Percentiles rank a stretch among this genome's conserved stretches.
These are phyloP conservation scores for Cherax destructor DNA, from an alignment of 1,140 invertebrate genomes.

Conservation along the genomic window DNA sequence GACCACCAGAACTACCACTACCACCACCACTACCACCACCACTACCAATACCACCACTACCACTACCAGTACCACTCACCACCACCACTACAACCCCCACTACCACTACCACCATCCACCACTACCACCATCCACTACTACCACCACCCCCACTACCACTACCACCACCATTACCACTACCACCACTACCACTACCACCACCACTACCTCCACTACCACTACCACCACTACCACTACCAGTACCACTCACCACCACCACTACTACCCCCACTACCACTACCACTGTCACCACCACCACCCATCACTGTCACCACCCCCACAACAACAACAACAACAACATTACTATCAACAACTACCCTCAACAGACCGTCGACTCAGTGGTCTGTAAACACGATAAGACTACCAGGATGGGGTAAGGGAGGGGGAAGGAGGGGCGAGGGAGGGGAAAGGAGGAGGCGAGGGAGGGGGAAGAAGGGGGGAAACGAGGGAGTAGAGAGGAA, in stretches of 20 bases:
- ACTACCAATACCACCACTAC: background rate
- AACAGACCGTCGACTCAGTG: background rate
- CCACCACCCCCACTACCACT: background rate
- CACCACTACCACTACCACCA: background rate
- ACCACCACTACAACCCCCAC: background rate
- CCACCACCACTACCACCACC: background rate
- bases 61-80: too few relatives aligned
- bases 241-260: background rate
- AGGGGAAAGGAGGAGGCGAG: too few relatives aligned
- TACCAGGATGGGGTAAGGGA: background rate
- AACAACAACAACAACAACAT: background rate
- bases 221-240: background rate
- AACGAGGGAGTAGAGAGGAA: too few relatives aligned
- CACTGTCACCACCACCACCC: background rate
- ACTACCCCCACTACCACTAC: background rate
- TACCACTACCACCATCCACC: background rate
- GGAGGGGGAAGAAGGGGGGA: too few relatives aligned
- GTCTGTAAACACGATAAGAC: slow-evolving; percentile 12
- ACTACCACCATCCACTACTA: background rate
- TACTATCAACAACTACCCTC: background rate
- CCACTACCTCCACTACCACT: background rate
- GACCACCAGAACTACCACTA: background rate
- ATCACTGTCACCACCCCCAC: background rate
- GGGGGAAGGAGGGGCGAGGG: too few relatives aligned
- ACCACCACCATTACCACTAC: too few relatives aligned